Conservation (phyloP, 2,113 vertebrate genomes). For the Clarias macrocephalus region DNA sequence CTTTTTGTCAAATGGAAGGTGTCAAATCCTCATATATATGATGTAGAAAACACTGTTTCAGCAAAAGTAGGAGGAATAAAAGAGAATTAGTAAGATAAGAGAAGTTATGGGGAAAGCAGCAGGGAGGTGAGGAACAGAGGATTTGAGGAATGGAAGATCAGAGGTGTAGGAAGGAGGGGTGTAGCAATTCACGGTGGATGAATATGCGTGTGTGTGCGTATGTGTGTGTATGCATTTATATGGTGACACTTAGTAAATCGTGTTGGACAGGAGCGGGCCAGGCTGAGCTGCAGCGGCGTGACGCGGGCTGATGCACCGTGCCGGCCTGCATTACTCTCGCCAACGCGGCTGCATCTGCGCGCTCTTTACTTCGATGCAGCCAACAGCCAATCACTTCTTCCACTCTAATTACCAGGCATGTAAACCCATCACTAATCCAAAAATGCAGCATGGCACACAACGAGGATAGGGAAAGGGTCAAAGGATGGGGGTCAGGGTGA, state of each 20-base stretch:
- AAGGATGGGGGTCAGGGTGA: conserved; percentile 34
- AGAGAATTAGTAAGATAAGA: background rate
- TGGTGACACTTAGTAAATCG: conserved; percentile 82
- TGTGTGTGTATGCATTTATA: conserved; percentile 45
- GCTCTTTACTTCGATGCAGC: conserved; percentile 84
- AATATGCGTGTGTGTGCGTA: conserved; percentile 16
- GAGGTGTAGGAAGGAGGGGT: conserved; percentile 35
- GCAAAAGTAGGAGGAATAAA: background rate
- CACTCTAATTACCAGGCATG: conserved; percentile 93
- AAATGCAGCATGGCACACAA: conserved; percentile 57
- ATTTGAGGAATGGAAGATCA: conserved; percentile 18
- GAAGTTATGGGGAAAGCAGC: conserved; percentile 17
- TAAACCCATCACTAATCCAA: conserved; percentile 71
- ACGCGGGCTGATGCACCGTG: conserved; percentile 83
- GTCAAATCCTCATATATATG: conserved; percentile 1
- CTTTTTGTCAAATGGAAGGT: conserved; percentile 7
- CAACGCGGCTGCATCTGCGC: conserved; percentile 84
- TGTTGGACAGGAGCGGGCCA: conserved; percentile 81
- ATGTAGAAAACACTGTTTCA: background rate
- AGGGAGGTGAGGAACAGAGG: conserved; percentile 24
- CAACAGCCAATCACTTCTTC: conserved; percentile 93
- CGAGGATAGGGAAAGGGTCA: conserved; percentile 19
- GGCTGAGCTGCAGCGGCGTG: conserved; percentile 82
- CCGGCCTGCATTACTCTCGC: conserved; percentile 82
- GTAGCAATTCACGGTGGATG: conserved; percentile 18